Conservation (phyloP, 2,888 invertebrate species). For the Tuta absoluta region DNA sequence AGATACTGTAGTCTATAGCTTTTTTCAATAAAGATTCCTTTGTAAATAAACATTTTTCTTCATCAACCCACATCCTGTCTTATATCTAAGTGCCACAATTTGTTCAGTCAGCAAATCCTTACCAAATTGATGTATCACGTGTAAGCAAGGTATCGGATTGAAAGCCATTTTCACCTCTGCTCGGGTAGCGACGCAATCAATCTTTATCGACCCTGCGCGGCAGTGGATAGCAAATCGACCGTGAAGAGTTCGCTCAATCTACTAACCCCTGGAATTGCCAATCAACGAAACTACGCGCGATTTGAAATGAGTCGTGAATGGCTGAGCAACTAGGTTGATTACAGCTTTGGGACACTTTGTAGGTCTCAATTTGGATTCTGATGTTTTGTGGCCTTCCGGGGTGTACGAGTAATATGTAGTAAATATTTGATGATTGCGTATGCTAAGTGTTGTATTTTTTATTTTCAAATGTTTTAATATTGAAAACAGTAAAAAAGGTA, state of each 20-base stretch:
- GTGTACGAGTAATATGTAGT: no score
- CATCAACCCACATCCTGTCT: neutral
- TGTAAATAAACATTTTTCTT: neutral
- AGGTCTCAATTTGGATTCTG: neutral
- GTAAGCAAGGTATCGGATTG: constrained; percentile 19
- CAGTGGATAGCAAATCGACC: constrained; percentile 15
- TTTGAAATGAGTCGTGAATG: constrained; percentile 10
- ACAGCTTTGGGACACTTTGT: constrained; percentile 6
- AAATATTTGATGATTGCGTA: no score
- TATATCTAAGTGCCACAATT: neutral
- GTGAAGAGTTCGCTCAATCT: constrained; percentile 3
- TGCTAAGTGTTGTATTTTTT: no score
- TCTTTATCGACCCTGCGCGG: constrained; percentile 15
- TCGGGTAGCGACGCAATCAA: constrained; percentile 9
- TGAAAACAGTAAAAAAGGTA: no score
- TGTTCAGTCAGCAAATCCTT: constrained; percentile 5
- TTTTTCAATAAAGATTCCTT: neutral
- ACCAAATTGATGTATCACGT: constrained; percentile 9
- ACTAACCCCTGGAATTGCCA: constrained; percentile 13
- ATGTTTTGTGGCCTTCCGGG: no score
- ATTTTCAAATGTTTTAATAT: no score
- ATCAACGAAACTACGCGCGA: neutral
- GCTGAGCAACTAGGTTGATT: constrained; percentile 2
- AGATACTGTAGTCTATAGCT: neutral
- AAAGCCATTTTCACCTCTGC: constrained; percentile 21